These are phyloP conservation scores for Peucedramus taeniatus DNA, from an alignment of 2,113 vertebrate species.

Conservation along the genomic window DNA sequence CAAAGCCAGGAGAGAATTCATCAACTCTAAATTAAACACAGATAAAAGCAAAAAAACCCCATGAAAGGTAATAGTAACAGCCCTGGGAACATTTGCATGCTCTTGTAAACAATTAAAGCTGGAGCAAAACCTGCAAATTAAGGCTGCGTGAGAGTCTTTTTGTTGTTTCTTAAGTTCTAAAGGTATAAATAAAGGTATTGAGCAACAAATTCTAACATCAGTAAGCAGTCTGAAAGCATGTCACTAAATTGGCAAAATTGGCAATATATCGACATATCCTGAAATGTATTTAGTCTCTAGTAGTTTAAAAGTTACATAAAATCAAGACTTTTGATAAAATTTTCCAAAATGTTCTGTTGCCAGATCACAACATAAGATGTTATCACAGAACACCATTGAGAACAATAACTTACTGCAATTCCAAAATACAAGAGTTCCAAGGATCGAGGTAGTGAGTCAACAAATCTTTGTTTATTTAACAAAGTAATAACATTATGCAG, in stretches of 20 bases:
- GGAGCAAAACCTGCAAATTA: background rate
- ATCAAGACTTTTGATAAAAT: background rate
- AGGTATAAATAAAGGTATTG: background rate
- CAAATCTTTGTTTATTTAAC: background rate
- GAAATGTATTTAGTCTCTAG: background rate
- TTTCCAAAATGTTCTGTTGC: background rate
- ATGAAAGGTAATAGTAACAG: background rate
- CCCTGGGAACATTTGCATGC: background rate
- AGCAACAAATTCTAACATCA: background rate
- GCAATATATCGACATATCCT: background rate
- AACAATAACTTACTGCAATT: constrained; percentile 6
- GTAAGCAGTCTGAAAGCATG: background rate
- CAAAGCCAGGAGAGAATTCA: background rate
- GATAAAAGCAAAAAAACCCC: background rate
- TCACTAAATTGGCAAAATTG: background rate
- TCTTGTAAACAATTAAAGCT: background rate
- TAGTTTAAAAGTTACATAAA: background rate
- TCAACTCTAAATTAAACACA: background rate
- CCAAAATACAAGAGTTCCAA: background rate
- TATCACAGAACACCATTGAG: background rate
- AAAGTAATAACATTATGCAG: background rate
- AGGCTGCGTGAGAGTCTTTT: background rate
- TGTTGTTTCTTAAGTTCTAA: background rate
- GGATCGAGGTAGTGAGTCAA: background rate
- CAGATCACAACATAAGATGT: background rate